phyloP scores from a whole-genome alignment of 2,888 invertebrate species.

The Andrena haemorrhoa region DNA sequence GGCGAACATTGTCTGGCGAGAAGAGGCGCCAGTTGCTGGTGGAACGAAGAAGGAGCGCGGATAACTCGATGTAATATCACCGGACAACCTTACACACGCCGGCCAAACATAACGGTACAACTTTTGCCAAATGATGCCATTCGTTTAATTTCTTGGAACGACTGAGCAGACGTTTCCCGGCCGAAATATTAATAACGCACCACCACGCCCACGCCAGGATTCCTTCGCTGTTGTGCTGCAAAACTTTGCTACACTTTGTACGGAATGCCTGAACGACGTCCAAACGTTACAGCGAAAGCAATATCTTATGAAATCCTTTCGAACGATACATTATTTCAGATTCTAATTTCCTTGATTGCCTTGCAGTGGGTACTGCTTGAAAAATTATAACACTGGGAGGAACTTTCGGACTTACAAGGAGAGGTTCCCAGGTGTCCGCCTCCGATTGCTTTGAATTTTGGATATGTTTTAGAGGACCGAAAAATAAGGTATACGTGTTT shows the following conservation, averaged over 20 bases:
- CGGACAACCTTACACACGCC: slow-evolving; percentile 54
- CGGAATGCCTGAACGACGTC: slow-evolving; percentile 3
- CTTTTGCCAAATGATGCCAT: slow-evolving; percentile 83
- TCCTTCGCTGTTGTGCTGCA: slow-evolving; percentile 10
- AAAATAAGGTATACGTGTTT: too few relatives aligned
- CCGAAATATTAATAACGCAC: slow-evolving; percentile 75
- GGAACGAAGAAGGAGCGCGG: slow-evolving; percentile 46
- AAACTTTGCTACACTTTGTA: slow-evolving; percentile 39
- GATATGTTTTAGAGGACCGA: too few relatives aligned
- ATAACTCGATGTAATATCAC: slow-evolving; percentile 68
- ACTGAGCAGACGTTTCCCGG: slow-evolving; percentile 73
- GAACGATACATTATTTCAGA: too few relatives aligned
- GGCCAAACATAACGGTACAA: slow-evolving; percentile 69
- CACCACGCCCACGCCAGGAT: slow-evolving; percentile 39
- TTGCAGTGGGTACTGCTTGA: too few relatives aligned
- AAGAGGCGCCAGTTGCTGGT: slow-evolving; percentile 74
- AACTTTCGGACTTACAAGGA: too few relatives aligned
- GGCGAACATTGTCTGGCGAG: slow-evolving; percentile 53
- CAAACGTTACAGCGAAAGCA: not conserved
- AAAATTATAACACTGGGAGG: too few relatives aligned
- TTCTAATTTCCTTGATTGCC: too few relatives aligned
- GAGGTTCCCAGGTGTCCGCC: too few relatives aligned
- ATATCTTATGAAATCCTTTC: too few relatives aligned
- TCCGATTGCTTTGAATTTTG: too few relatives aligned
- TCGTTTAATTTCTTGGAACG: slow-evolving; percentile 81